Evolutionary conservation across 2,888 invertebrate genomes (phyloP).

Genomic region (Drosophila cracens): DNA sequence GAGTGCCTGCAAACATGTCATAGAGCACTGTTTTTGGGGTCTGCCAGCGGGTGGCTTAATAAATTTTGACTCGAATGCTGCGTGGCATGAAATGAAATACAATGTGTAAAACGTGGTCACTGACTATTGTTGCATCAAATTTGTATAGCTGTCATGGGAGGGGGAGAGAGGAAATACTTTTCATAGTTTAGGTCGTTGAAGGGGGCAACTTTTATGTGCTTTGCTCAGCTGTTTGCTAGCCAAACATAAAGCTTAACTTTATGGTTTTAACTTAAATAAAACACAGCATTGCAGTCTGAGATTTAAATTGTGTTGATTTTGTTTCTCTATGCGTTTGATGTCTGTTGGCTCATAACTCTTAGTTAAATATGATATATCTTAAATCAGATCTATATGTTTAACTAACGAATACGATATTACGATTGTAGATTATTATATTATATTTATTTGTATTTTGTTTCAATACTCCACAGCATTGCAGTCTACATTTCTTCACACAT

Average conservation of each 20-base stretch:
- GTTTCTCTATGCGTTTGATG: neutral
- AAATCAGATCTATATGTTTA: neutral
- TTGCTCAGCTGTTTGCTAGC: constrained; percentile 25
- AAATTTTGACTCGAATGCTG: constrained; percentile 56
- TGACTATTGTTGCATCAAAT: constrained; percentile 69
- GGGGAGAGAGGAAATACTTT: neutral
- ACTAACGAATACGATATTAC: too few relatives aligned
- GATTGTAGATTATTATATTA: too few relatives aligned
- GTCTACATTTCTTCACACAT: too few relatives aligned
- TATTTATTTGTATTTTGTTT: too few relatives aligned
- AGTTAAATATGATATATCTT: neutral
- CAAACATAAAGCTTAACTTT: constrained; percentile 25
- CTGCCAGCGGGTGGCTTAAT: constrained; percentile 44
- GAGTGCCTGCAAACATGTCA: constrained; percentile 30
- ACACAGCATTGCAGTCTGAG: constrained; percentile 10
- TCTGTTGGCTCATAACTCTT: neutral
- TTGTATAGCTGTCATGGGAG: constrained; percentile 38
- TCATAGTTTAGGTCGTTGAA: constrained; percentile 9
- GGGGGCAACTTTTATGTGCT: constrained; percentile 26
- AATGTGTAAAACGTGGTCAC: constrained; percentile 65
- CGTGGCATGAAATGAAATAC: constrained; percentile 68
- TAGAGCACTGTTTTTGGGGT: constrained; percentile 37
- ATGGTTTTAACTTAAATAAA: constrained; percentile 30
- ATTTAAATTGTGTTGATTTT: constrained; percentile 1
- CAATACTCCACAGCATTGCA: too few relatives aligned